Evolutionary conservation across 53 echinoderm and acorn worm genomes (phyloP).

Genomic region (Mesocentrotus franciscanus): DNA sequence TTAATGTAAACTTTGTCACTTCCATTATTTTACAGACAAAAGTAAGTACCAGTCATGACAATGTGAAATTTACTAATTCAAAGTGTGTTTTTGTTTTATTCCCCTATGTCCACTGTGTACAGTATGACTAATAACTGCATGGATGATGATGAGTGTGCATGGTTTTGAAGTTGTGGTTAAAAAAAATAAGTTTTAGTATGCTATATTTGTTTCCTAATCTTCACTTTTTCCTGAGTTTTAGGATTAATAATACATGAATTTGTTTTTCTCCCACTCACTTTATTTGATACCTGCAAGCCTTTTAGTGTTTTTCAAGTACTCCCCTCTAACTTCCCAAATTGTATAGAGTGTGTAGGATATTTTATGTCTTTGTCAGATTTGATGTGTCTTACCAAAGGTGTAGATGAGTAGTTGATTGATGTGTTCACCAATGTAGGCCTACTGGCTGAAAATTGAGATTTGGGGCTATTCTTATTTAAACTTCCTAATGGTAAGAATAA

Average conservation of each 20-base stretch:
- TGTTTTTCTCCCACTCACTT: not conserved
- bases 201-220: no score
- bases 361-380: not conserved
- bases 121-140: not conserved
- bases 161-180: not conserved
- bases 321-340: not conserved
- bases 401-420: not conserved
- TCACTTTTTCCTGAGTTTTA: not conserved
- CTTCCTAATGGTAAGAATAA: not conserved
- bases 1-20: not conserved
- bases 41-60: not conserved
- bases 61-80: constrained; percentile 1
- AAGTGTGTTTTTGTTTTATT: not conserved
- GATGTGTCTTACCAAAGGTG: not conserved
- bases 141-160: not conserved
- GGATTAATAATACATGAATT: no score
- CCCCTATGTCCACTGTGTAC: not conserved
- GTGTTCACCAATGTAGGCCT: not conserved
- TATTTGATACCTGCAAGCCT: not conserved
- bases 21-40: constrained; percentile 5
- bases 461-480: not conserved
- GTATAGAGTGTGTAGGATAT: not conserved
- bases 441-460: not conserved
- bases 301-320: not conserved
- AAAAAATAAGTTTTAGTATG: no score